Base-by-base conservation (phyloP, 2,888 invertebrate species). In the Sarcophaga carnaria region DNA sequence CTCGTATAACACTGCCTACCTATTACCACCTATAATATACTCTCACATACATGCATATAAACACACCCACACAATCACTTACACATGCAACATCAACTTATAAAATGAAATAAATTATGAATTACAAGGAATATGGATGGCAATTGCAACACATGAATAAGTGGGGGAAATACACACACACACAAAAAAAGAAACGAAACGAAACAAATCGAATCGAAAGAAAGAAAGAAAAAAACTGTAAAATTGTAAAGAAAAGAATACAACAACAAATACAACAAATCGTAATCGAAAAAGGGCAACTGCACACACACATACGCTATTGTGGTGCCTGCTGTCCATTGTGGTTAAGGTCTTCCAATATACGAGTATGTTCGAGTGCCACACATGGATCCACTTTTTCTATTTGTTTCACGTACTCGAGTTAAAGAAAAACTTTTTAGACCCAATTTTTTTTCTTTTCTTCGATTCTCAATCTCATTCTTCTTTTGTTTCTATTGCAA, bases 361-460 rank as follows among this genome's bases (percentile, higher is more conserved):
- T 12, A 22, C 22, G 22, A 22, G 22, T 22, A 54, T 72, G 22
- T 10, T 12, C 25, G 60, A 74, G 72, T 49, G 72, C n/a, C 60
- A 54, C 11, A 49, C 12, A 54, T 14, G 17, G 60, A 47, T 77
- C 66, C 37, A 66, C 25, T 59, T 62, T 59, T 66, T 37, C 76
- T 45, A 22, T 60, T 47, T 49, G 47, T 27, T 64, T 17, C 27
- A 49, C 64, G 64, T 72, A 49, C n/a, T 20, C 25, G 12, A 14
- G 6, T 47, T 80, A 54, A 45, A 3, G 54, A n/a, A 67, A 60
- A 81, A 71, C 27, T 64, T 67, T 67, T 66, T 87, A 84, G 86
- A 87, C 86, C 83, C 54, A 84, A 83, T 83, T 85, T 86, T 83
- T 83, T 76, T 25, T 45, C 60, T 22, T 71, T 59, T 25, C 14